These are phyloP conservation scores for Fragum sueziense DNA, from an alignment of 2,888 invertebrate genomes.

Conservation along the genomic window DNA sequence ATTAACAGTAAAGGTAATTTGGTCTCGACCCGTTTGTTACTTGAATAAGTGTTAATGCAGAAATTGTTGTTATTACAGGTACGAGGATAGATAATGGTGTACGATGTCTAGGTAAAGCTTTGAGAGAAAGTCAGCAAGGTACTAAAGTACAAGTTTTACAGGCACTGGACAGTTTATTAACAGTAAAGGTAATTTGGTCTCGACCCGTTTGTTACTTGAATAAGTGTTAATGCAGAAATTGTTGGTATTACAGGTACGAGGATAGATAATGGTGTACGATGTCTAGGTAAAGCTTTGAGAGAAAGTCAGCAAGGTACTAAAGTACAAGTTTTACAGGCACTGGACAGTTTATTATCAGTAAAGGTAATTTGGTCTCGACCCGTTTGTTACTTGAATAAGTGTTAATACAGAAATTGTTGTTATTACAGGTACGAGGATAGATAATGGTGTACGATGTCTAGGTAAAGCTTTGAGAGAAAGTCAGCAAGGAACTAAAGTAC, in stretches of 20 bases:
- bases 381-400: too few species aligned
- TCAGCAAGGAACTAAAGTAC: conserved; percentile 87
- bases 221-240: not conserved
- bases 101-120: conserved; percentile 85
- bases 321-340: conserved; percentile 85
- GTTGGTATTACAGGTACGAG: conserved; percentile 67
- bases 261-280: conserved; percentile 84
- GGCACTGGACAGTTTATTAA: too few species aligned
- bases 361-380: too few species aligned
- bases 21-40: too few species aligned
- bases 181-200: too few species aligned
- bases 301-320: conserved; percentile 87
- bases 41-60: too few species aligned
- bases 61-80: conserved; percentile 65
- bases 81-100: conserved; percentile 83
- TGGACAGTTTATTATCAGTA: too few species aligned
- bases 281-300: conserved; percentile 85
- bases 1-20: too few species aligned
- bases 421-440: conserved; percentile 83
- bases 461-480: conserved; percentile 86
- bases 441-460: conserved; percentile 86
- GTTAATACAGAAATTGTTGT: not conserved
- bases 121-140: conserved; percentile 87
- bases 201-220: too few species aligned
- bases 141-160: conserved; percentile 87